Base-by-base conservation (phyloP, 2,113 vertebrate genomes). In the Leptobrachium leishanense region DNA sequence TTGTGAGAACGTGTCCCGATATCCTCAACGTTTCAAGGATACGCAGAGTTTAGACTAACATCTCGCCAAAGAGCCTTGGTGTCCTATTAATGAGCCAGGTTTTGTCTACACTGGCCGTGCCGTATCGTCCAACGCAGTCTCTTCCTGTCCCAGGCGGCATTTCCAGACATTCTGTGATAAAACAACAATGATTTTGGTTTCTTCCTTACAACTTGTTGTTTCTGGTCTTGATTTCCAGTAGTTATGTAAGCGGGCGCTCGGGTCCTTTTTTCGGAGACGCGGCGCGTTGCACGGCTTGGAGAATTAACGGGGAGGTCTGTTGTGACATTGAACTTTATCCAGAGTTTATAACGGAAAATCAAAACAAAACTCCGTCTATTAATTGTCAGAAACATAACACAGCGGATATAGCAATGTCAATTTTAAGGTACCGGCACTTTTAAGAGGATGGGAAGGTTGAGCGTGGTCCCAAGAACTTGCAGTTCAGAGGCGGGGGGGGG, bases 41-140 rank as follows among this genome's bases (percentile, higher is more conserved):
- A 46, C 57, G 44, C 53, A 7, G 4, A 59, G 74, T 76, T 76
- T 76, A 76, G 74, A 76, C 74, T 68, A 55, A n/a, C 4, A 50
- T 54, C 5, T 76, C 12, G 8, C 12, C 2, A 11, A 20, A 76
- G 50, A 76, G 65, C 50, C 53, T 43, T 55, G 39, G 43, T 75
- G 54, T 67, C 44, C 13, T 4, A 76, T 68, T 68, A 3, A 77
- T 59, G 68, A 40, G 65, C 43, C 40, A 20, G 74, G 74, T 76
- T 43, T 2, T 15, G 9, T 44, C 41, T 77, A 59, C 54, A 42
- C 68, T 13, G 50, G 67, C 67, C 43, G 6, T 68, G 12, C 43
- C 43, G 55, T 59, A 43, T 43, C 46, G 3, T 66, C 31, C 64
- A 55, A 15, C 53, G 43, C 74, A 2, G 2, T 66, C 41, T 12